These are phyloP conservation scores for Ibidorhyncha struthersii DNA, from an alignment of 2,113 vertebrate genomes.

Conservation along the genomic window DNA sequence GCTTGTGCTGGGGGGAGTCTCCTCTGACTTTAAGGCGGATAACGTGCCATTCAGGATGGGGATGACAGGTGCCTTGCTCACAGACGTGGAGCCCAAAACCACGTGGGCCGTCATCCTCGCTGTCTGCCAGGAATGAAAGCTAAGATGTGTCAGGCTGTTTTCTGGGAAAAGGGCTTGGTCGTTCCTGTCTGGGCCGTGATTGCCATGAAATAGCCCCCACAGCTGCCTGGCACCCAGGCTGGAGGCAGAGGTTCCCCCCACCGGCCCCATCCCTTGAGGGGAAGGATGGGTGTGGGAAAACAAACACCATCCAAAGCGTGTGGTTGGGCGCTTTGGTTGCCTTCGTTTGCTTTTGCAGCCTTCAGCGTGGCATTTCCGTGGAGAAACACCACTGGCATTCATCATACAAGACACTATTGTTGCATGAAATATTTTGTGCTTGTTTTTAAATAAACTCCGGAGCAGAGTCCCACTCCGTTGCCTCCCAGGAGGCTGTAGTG, in stretches of 20 bases:
- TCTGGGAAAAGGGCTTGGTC: conserved; percentile 21
- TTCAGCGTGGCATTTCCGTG: not conserved
- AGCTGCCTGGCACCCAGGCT: not conserved
- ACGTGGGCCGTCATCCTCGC: not conserved
- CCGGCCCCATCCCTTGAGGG: not conserved
- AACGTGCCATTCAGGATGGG: not conserved
- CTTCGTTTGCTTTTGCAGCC: not conserved
- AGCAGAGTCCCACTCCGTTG: not conserved
- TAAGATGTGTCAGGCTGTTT: not conserved
- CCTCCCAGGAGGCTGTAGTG: not conserved
- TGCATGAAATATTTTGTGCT: not conserved
- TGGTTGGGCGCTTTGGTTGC: not conserved
- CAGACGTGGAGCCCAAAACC: not conserved
- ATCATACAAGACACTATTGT: not conserved
- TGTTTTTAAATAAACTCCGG: not conserved
- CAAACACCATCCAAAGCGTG: not conserved
- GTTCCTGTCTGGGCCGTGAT: not conserved
- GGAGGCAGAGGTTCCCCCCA: not conserved
- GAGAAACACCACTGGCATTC: not conserved
- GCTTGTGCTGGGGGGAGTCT: not conserved
- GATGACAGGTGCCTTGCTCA: conserved; percentile 16
- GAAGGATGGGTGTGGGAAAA: conserved; percentile 8
- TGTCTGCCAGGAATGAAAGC: not conserved
- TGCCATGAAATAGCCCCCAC: not conserved
- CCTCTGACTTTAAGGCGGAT: not conserved